A percentile compares a stretch with the other conserved stretches of the same genome.
phyloP scores from a whole-genome alignment of 1,140 invertebrate species.

The Sweltsa coloradensis region DNA sequence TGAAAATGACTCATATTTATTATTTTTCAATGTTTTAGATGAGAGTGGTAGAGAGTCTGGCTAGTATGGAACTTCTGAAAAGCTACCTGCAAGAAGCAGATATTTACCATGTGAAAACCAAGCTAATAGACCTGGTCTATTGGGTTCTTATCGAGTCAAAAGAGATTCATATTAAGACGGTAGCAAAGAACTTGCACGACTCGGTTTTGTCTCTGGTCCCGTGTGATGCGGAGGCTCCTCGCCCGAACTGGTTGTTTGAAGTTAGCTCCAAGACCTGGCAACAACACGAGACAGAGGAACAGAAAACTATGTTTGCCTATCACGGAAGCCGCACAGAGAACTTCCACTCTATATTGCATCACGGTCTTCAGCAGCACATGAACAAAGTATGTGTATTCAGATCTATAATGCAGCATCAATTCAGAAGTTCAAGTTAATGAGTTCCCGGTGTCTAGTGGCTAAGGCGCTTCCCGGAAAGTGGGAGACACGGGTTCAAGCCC shows the following conservation, averaged over 20 bases:
- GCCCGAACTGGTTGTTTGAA: constrained; percentile 54
- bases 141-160: constrained; percentile 42
- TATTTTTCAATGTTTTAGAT: too few relatives aligned
- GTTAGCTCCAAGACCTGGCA: constrained; percentile 40
- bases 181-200: constrained; percentile 38
- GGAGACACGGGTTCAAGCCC: too few relatives aligned
- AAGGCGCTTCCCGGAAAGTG: too few relatives aligned
- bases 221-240: constrained; percentile 30
- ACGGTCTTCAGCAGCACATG: constrained; percentile 61
- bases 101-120: constrained; percentile 31
- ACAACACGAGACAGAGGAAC: constrained; percentile 37
- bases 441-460: too few relatives aligned
- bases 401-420: too few relatives aligned
- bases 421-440: too few relatives aligned
- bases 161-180: constrained; percentile 39
- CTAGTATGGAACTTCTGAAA: too few relatives aligned
- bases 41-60: too few relatives aligned
- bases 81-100: constrained; percentile 37
- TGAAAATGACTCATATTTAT: too few relatives aligned
- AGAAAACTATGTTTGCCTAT: constrained; percentile 52
- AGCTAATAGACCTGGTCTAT: constrained; percentile 40
- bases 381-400: too few relatives aligned
- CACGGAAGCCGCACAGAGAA: constrained; percentile 69
- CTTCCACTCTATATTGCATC: constrained; percentile 68
- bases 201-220: constrained; percentile 35